phyloP scores from a whole-genome alignment of 2,113 vertebrate species.

The Hippocampus comes region DNA sequence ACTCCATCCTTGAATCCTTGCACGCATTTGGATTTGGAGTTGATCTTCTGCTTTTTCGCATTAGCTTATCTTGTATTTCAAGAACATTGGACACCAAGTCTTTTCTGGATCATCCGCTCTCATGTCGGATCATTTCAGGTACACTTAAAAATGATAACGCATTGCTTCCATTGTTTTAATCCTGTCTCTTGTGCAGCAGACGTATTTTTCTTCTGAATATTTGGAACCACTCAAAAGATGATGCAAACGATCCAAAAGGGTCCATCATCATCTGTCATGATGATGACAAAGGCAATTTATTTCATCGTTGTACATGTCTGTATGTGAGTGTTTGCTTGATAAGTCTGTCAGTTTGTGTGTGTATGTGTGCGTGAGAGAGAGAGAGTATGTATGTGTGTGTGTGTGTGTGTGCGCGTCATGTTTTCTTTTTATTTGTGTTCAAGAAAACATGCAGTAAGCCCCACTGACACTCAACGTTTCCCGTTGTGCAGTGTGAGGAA shows the following conservation, averaged over 20 bases:
- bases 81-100: not conserved
- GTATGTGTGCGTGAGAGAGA: conserved; percentile 1
- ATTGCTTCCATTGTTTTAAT: conserved; percentile 43
- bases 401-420: conserved; percentile 30
- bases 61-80: not conserved
- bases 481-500: conserved; percentile 94
- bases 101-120: not conserved
- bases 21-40: not conserved
- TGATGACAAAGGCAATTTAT: conserved; percentile 54
- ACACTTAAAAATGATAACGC: not conserved
- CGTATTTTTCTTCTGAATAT: conserved; percentile 23
- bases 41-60: not conserved
- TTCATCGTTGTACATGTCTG: conserved; percentile 51
- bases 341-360: conserved; percentile 18
- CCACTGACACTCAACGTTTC: conserved; percentile 80
- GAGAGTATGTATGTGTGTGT: conserved; percentile 10
- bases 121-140: conserved; percentile 9
- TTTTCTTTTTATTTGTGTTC: conserved; percentile 39
- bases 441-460: conserved; percentile 23
- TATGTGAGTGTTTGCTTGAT: conserved; percentile 33
- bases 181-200: conserved; percentile 54
- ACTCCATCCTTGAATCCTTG: not conserved
- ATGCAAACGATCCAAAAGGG: conserved; percentile 60
- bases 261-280: conserved; percentile 68
- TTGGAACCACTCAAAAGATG: conserved; percentile 38